Conservation (phyloP, 2,113 vertebrate species). For the Catagonus wagneri region DNA sequence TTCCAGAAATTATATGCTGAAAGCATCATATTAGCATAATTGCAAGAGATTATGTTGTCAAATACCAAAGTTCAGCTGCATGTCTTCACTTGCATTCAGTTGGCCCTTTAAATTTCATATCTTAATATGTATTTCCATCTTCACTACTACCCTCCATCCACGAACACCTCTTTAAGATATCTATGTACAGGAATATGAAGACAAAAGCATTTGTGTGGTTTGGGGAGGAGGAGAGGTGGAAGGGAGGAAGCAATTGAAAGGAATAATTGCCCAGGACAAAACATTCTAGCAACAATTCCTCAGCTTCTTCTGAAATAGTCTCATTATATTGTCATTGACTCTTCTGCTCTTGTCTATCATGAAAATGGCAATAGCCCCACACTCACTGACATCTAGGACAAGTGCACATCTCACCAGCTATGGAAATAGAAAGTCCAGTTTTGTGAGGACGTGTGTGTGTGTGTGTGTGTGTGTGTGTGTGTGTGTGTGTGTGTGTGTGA, state of each 20-base stretch:
- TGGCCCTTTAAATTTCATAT: background rate
- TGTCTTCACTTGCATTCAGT: background rate
- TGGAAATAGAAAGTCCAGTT: rapidly evolving
- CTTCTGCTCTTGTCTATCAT: background rate
- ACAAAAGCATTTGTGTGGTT: background rate
- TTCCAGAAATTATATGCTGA: background rate
- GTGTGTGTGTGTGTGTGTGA: background rate
- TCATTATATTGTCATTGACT: background rate
- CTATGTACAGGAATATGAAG: background rate
- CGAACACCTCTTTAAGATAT: rapidly evolving
- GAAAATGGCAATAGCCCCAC: background rate
- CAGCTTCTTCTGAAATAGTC: background rate
- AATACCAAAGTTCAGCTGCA: background rate
- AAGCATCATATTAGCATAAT: background rate
- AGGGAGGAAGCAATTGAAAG: background rate
- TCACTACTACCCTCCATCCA: background rate
- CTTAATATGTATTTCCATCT: background rate
- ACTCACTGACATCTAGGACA: background rate
- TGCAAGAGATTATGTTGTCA: background rate
- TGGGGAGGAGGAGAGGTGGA: too few relatives aligned
- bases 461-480: background rate
- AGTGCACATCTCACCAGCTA: background rate
- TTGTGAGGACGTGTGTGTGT: background rate
- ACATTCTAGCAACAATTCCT: background rate
- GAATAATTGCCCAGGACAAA: background rate